These are phyloP conservation scores for Casuarius casuarius DNA, from an alignment of 2,113 vertebrate genomes.

Conservation along the genomic window DNA sequence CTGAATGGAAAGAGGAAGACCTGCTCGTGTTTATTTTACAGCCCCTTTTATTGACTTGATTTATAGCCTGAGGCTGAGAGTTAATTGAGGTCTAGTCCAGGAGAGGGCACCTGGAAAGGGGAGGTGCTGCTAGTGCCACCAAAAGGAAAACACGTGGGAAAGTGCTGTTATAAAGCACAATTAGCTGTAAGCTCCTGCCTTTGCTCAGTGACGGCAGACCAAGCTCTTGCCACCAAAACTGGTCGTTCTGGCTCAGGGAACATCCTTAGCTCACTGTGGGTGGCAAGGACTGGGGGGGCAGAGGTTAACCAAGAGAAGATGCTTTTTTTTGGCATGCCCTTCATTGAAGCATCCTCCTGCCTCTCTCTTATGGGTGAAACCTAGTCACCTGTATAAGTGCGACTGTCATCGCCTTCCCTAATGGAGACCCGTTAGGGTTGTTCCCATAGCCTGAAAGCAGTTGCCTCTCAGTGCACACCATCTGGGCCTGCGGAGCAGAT, in stretches of 20 bases:
- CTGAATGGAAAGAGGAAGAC: constrained; percentile 80
- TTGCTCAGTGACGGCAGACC: background rate
- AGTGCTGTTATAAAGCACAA: background rate
- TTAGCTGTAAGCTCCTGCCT: background rate
- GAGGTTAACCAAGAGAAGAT: constrained; percentile 68
- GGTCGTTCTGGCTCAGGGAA: background rate
- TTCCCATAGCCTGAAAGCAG: constrained; percentile 68
- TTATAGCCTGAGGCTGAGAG: constrained; percentile 83
- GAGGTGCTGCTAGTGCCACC: constrained; percentile 18
- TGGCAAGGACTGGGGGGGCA: constrained; percentile 51
- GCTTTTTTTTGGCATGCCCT: constrained; percentile 50
- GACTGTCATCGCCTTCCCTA: constrained; percentile 85
- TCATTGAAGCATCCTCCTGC: constrained; percentile 50
- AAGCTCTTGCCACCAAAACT: background rate
- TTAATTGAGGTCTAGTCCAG: constrained; percentile 81
- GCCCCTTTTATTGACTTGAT: constrained; percentile 81
- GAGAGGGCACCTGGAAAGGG: constrained; percentile 77
- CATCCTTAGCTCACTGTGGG: constrained; percentile 13
- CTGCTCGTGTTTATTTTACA: constrained; percentile 84
- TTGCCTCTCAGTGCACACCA: constrained; percentile 69
- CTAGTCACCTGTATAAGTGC: constrained; percentile 72
- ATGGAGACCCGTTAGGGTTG: constrained; percentile 54
- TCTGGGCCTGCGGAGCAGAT: constrained; percentile 20
- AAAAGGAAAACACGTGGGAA: background rate
- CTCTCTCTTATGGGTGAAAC: constrained; percentile 64